Evolutionary conservation across 2,113 vertebrate genomes (phyloP).

Genomic region (Leucosticte australis): DNA sequence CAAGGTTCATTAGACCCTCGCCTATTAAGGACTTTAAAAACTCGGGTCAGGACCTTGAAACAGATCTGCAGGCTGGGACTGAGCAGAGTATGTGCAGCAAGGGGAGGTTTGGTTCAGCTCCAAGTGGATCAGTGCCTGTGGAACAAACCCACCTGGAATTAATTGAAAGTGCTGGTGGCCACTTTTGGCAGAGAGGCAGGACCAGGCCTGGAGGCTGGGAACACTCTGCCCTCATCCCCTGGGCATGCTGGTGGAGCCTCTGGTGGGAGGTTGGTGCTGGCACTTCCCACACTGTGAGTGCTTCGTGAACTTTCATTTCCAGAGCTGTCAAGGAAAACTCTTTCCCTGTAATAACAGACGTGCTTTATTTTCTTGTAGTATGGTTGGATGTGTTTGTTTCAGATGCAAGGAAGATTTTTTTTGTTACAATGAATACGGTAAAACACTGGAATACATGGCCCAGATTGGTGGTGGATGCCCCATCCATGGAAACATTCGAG

Average conservation of each 20-base stretch:
- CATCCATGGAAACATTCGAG: neutral
- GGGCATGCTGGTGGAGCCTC: neutral
- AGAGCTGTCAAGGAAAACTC: neutral
- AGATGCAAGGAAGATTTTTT: neutral
- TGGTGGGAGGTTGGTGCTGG: neutral
- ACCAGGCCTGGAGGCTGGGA: neutral
- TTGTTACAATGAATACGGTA: neutral
- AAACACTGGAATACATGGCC: neutral
- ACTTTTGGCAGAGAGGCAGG: neutral
- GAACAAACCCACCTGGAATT: slow-evolving; percentile 11
- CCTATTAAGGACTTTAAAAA: slow-evolving; percentile 55
- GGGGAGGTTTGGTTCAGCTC: slow-evolving; percentile 36
- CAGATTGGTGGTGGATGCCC: neutral
- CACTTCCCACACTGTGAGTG: neutral
- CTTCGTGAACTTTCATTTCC: slow-evolving; percentile 1
- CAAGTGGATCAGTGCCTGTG: neutral
- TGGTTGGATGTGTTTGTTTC: accelerated
- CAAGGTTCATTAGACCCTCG: slow-evolving; percentile 43
- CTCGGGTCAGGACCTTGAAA: slow-evolving; percentile 56
- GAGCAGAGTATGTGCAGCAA: neutral
- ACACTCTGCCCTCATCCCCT: neutral
- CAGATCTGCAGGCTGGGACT: slow-evolving; percentile 12
- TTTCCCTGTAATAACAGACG: neutral
- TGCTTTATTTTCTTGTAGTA: neutral
- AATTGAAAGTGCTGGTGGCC: neutral